These are phyloP conservation scores for Druon quercuslanigerum DNA, from an alignment of 1,140 invertebrate species.

Conservation along the genomic window DNA sequence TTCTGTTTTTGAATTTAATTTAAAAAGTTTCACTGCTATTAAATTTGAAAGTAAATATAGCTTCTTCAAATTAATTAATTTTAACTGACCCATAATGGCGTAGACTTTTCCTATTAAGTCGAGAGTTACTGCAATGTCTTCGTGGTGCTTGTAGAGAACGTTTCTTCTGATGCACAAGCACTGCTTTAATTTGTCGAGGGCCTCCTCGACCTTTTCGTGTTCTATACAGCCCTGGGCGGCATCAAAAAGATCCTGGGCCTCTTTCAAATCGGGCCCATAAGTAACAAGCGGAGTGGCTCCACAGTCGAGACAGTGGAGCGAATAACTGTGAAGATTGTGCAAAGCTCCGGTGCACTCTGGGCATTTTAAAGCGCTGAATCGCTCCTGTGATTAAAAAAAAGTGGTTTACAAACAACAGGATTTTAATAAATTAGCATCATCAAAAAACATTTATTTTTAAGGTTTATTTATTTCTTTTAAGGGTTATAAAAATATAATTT, in stretches of 20 bases:
- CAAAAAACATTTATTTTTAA: background rate
- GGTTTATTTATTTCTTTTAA: background rate
- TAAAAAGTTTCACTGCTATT: no score
- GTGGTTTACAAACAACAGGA: conserved; percentile 22
- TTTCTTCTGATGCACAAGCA: conserved; percentile 70
- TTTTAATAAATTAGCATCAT: background rate
- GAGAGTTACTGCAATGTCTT: conserved; percentile 70
- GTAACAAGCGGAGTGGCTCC: conserved; percentile 50
- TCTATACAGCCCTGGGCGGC: conserved; percentile 49
- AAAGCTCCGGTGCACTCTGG: conserved; percentile 64
- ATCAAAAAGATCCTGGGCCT: conserved; percentile 69
- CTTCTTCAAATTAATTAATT: no score
- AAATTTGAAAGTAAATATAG: no score
- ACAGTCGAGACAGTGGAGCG: conserved; percentile 62
- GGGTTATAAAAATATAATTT: no score
- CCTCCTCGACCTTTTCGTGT: conserved; percentile 48
- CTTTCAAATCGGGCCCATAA: conserved; percentile 58
- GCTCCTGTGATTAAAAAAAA: conserved; percentile 63
- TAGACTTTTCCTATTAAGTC: conserved; percentile 77
- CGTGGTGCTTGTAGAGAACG: conserved; percentile 74
- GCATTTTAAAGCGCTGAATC: conserved; percentile 69
- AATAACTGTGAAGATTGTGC: conserved; percentile 38
- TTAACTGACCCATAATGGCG: conserved; percentile 68
- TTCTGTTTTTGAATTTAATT: no score
- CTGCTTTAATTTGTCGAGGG: conserved; percentile 60